These are phyloP conservation scores for Phoenicopterus ruber DNA, from an alignment of 2,113 vertebrate species.

Conservation along the genomic window DNA sequence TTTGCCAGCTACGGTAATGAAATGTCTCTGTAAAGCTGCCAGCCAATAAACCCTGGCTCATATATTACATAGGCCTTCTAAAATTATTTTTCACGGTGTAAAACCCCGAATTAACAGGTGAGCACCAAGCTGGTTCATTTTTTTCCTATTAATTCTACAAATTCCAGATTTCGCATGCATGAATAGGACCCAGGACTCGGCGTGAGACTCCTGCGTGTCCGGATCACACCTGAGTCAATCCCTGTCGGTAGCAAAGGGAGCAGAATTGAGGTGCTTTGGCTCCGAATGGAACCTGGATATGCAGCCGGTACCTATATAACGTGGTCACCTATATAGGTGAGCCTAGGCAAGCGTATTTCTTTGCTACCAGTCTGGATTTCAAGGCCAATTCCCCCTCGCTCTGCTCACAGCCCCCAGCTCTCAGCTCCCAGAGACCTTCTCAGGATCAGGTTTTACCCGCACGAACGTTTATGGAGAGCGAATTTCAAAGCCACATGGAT, in stretches of 20 bases:
- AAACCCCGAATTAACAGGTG: not conserved
- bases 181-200: not conserved
- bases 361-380: not conserved
- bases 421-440: not conserved
- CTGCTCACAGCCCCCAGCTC: not conserved
- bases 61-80: not conserved
- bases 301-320: rapidly evolving
- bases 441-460: not conserved
- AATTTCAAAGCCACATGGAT: constrained; percentile 12
- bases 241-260: rapidly evolving
- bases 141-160: not conserved
- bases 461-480: not conserved
- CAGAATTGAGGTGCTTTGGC: not conserved
- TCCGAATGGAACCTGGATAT: not conserved
- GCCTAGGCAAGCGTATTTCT: not conserved
- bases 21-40: not conserved
- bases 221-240: not conserved
- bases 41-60: not conserved
- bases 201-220: rapidly evolving
- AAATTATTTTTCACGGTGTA: not conserved
- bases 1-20: not conserved
- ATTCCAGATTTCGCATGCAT: not conserved
- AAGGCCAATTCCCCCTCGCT: not conserved
- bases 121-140: not conserved
- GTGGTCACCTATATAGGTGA: not conserved